Conservation (phyloP, 2,888 invertebrate genomes). For the Yponomeuta plumbellus region DNA sequence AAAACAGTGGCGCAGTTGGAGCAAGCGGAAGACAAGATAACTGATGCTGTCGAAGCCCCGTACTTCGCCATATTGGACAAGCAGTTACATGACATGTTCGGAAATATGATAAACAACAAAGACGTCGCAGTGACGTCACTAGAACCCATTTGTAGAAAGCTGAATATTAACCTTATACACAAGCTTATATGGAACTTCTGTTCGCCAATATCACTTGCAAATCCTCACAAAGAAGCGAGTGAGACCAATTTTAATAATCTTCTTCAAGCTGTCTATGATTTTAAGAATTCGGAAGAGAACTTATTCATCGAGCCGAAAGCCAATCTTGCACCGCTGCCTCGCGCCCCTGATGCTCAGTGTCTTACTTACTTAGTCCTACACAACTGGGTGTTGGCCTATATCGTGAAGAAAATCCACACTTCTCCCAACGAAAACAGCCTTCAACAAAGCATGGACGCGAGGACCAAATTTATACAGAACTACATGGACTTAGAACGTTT, state of each 20-base stretch:
- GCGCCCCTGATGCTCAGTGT: slow-evolving; percentile 69
- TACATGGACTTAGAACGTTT: slow-evolving; percentile 76
- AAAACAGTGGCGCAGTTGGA: slow-evolving; percentile 74
- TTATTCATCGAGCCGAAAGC: slow-evolving; percentile 64
- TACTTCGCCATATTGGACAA: slow-evolving; percentile 73
- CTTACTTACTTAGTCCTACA: slow-evolving; percentile 79
- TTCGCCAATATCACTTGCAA: slow-evolving; percentile 75
- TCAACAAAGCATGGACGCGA: slow-evolving; percentile 71
- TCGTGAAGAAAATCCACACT: slow-evolving; percentile 80
- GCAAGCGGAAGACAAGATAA: slow-evolving; percentile 46
- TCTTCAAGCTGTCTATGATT: slow-evolving; percentile 59
- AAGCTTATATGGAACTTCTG: slow-evolving; percentile 84
- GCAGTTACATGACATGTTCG: slow-evolving; percentile 78
- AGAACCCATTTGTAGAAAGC: slow-evolving; percentile 80
- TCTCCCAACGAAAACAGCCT: slow-evolving; percentile 65
- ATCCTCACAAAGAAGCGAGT: slow-evolving; percentile 52
- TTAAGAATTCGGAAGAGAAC: slow-evolving; percentile 64
- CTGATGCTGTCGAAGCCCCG: slow-evolving; percentile 43
- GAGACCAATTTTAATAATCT: slow-evolving; percentile 57
- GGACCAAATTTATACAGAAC: slow-evolving; percentile 78
- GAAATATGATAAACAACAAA: slow-evolving; percentile 81
- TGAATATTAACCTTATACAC: slow-evolving; percentile 85
- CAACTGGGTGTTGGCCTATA: slow-evolving; percentile 82
- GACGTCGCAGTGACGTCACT: slow-evolving; percentile 81
- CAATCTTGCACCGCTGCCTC: slow-evolving; percentile 59